These are phyloP conservation scores for Enteromius paludinosus DNA, from an alignment of 2,797 vertebrate species.

Conservation along the genomic window DNA sequence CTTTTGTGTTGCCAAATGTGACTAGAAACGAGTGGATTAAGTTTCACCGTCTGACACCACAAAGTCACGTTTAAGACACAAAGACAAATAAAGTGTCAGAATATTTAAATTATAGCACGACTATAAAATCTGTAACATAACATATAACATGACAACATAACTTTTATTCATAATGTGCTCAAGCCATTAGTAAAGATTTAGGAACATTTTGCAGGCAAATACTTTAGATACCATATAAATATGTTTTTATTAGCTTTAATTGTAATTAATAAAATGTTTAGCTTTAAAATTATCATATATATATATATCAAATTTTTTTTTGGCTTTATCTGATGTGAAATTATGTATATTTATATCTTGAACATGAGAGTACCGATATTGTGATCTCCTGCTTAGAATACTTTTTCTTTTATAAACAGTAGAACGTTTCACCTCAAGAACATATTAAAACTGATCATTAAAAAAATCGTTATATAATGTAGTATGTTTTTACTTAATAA, in stretches of 20 bases:
- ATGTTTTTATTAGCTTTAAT: too few relatives aligned
- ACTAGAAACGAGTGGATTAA: slow-evolving; percentile 45
- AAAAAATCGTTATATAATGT: slow-evolving; percentile 20
- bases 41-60: slow-evolving; percentile 38
- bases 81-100: slow-evolving; percentile 18
- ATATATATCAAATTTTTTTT: background rate
- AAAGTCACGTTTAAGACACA: slow-evolving; percentile 59
- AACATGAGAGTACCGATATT: background rate
- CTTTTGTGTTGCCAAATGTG: slow-evolving; percentile 28
- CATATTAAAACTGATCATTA: slow-evolving; percentile 40
- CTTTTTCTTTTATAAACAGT: background rate
- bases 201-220: too few relatives aligned
- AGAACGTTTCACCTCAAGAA: background rate
- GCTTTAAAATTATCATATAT: too few relatives aligned
- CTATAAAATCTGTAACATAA: background rate
- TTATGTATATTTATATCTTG: background rate
- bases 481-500: slow-evolving; percentile 72
- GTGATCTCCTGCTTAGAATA: background rate
- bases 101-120: slow-evolving; percentile 45
- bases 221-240: too few relatives aligned
- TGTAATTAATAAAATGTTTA: too few relatives aligned
- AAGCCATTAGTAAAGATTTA: too few relatives aligned
- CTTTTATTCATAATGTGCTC: too few relatives aligned
- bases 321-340: background rate
- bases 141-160: too few relatives aligned